These are phyloP conservation scores for Mastomys coucha DNA, from an alignment of 2,113 vertebrate genomes.

Conservation along the genomic window DNA sequence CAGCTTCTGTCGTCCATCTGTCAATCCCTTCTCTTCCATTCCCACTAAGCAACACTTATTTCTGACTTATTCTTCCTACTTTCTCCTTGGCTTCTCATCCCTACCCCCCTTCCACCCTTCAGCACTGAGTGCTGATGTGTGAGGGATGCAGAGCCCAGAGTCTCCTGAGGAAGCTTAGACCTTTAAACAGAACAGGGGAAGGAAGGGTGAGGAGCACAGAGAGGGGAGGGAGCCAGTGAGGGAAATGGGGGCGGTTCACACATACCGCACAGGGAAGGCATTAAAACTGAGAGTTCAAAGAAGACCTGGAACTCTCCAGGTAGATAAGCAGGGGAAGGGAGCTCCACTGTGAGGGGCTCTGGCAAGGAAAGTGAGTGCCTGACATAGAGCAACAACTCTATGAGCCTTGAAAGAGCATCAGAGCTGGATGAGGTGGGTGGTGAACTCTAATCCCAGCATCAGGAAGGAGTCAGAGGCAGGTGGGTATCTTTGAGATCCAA, in stretches of 20 bases:
- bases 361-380: not conserved
- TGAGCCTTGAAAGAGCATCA: not conserved
- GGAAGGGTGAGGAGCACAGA: not conserved
- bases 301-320: not conserved
- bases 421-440: not conserved
- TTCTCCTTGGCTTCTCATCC: not conserved
- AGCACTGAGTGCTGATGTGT: not conserved
- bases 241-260: not conserved
- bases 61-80: too few species aligned
- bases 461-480: not conserved
- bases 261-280: not conserved
- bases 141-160: not conserved
- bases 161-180: not conserved
- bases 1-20: not conserved
- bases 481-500: not conserved
- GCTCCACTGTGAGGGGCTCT: not conserved
- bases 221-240: not conserved
- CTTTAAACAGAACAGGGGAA: not conserved
- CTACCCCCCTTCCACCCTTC: not conserved
- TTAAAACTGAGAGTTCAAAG: not conserved
- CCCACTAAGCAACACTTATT: not conserved
- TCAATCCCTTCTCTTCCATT: not conserved
- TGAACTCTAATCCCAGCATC: not conserved
- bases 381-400: not conserved
- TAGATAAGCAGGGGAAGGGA: not conserved